Percentiles rank a stretch among this genome's conserved stretches.
These are phyloP conservation scores for Sturnira hondurensis DNA, from an alignment of 2,113 vertebrate genomes.

Conservation along the genomic window DNA sequence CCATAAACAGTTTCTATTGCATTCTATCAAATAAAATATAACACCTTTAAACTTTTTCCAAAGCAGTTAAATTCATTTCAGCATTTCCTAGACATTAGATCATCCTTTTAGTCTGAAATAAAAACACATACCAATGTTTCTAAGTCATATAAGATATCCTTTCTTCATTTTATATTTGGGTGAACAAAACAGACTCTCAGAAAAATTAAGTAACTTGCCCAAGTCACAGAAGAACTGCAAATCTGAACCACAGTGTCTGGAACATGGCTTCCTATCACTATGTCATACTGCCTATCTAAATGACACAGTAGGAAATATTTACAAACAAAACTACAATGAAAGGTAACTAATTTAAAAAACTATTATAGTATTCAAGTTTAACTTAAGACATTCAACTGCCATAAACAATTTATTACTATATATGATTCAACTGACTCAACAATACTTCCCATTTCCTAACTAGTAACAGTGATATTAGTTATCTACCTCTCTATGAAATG, in stretches of 20 bases:
- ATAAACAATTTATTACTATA: background rate
- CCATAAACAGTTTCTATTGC: background rate
- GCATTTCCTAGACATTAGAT: background rate
- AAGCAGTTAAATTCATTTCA: background rate
- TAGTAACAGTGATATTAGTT: background rate
- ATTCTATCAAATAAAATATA: background rate
- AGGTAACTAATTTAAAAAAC: background rate
- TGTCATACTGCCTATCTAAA: background rate
- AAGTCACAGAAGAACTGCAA: constrained; percentile 9
- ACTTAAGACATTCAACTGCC: background rate
- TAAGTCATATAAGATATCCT: background rate
- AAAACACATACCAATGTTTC: background rate
- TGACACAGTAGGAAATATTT: background rate
- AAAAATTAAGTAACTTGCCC: background rate
- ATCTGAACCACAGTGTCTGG: constrained; percentile 18
- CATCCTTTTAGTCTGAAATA: background rate
- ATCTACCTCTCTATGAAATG: background rate
- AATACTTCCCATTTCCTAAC: background rate
- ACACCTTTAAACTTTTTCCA: background rate
- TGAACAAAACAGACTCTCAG: background rate
- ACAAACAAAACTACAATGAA: constrained; percentile 18
- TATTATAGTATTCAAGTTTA: background rate
- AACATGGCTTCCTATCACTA: background rate
- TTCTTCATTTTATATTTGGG: constrained; percentile 18
- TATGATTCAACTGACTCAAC: background rate